Evolutionary conservation across 2,888 invertebrate species (phyloP).

Genomic region (Oscheius sp.): DNA sequence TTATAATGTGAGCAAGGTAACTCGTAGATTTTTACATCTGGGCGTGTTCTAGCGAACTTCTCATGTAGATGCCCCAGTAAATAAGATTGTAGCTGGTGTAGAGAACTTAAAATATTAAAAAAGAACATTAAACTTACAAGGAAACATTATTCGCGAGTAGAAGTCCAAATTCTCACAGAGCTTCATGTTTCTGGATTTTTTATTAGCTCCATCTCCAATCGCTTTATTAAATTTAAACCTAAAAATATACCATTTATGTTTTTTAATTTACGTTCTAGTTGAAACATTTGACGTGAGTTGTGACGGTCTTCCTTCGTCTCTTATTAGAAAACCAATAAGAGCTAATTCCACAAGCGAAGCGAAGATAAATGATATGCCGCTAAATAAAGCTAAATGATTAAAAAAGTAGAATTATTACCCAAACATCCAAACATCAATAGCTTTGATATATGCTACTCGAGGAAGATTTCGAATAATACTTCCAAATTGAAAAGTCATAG

Average conservation of each 20-base stretch:
- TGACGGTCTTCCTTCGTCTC: conserved; percentile 55
- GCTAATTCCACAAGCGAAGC: conserved; percentile 69
- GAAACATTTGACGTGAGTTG: conserved; percentile 10
- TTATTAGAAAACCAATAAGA: conserved; percentile 62
- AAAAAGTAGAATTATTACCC: conserved; percentile 23
- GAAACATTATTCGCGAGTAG: conserved; percentile 60
- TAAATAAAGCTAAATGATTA: background rate
- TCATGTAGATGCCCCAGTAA: conserved; percentile 67
- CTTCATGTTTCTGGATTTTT: conserved; percentile 38
- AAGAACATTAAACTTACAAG: conserved; percentile 54
- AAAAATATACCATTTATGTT: background rate
- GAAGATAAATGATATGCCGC: conserved; percentile 68
- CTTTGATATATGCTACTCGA: conserved; percentile 68
- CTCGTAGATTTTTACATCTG: conserved; percentile 32
- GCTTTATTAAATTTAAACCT: conserved; percentile 38
- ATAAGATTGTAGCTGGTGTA: conserved; percentile 63
- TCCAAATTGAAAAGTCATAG: conserved; percentile 70
- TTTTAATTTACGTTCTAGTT: conserved; percentile 7
- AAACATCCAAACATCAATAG: conserved; percentile 66
- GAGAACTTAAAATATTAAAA: conserved; percentile 53
- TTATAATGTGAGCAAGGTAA: background rate
- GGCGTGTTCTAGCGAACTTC: conserved; percentile 48
- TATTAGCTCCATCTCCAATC: background rate
- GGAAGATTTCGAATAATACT: conserved; percentile 69
- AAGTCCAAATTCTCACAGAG: conserved; percentile 60